phyloP scores from a whole-genome alignment of 2,797 vertebrate genomes.

The Falco columbarius region DNA sequence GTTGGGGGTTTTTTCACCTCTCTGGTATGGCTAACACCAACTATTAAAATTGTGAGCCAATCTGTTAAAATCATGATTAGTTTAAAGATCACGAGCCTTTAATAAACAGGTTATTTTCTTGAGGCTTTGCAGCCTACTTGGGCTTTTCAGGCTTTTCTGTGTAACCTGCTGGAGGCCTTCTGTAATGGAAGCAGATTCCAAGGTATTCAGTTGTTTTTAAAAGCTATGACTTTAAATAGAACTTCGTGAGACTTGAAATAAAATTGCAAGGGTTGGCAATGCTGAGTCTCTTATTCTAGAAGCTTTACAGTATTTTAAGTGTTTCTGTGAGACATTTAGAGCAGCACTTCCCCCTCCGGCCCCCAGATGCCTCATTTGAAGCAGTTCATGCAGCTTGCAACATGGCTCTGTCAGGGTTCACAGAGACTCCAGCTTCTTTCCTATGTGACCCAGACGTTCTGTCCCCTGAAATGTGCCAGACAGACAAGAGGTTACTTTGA shows the following conservation, averaged over 20 bases:
- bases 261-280: not conserved
- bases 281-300: not conserved
- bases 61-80: constrained; percentile 1
- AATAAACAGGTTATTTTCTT: constrained; percentile 13
- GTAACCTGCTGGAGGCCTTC: not conserved
- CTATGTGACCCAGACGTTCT: constrained; percentile 56
- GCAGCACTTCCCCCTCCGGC: not conserved
- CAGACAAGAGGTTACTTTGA: constrained; percentile 56
- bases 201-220: constrained; percentile 24
- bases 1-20: not conserved
- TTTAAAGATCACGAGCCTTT: not conserved
- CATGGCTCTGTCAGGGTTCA: constrained; percentile 52
- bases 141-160: not conserved
- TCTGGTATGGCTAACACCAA: not conserved
- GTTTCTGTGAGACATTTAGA: constrained; percentile 29
- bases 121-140: not conserved
- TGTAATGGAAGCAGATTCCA: not conserved
- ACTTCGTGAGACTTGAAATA: not conserved
- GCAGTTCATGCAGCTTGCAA: constrained; percentile 33
- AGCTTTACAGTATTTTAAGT: constrained; percentile 33
- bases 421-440: constrained; percentile 16
- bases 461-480: constrained; percentile 59
- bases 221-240: constrained; percentile 5
- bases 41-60: not conserved
- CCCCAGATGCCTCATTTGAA: not conserved